Evolutionary conservation across 2,888 invertebrate genomes (phyloP).

Genomic region (Cephus runcator): DNA sequence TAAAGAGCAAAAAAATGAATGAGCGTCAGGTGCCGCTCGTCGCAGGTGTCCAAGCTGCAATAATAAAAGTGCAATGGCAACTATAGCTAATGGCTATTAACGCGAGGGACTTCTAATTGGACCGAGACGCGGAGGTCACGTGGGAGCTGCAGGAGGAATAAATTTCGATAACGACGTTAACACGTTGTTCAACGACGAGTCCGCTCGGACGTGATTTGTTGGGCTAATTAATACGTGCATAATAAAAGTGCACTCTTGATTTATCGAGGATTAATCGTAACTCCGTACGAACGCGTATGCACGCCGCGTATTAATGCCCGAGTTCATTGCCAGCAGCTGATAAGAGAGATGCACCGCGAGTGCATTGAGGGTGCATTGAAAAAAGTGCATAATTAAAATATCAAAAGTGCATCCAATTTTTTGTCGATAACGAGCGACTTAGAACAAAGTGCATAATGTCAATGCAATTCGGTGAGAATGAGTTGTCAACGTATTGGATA

Average conservation of each 20-base stretch:
- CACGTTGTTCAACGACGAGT: constrained; percentile 1
- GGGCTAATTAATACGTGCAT: constrained; percentile 2
- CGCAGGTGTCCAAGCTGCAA: not conserved
- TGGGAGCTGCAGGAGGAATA: not conserved
- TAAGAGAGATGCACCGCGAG: not conserved
- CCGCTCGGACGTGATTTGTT: not conserved
- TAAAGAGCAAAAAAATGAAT: not conserved
- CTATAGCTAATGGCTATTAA: not conserved
- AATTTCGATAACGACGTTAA: constrained; percentile 5
- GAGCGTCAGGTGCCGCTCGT: not conserved
- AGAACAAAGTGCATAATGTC: not conserved
- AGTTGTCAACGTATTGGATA: not conserved
- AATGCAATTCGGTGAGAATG: not conserved
- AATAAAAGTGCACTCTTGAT: not conserved
- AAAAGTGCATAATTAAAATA: not conserved
- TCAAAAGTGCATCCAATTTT: not conserved
- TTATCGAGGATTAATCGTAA: not conserved
- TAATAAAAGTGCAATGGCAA: not conserved
- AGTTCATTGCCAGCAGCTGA: not conserved
- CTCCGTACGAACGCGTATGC: not conserved
- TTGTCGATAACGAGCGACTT: fast-evolving
- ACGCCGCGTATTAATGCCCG: not conserved
- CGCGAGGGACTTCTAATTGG: not conserved
- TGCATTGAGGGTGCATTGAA: not conserved
- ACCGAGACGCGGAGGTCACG: not conserved